phyloP scores from a whole-genome alignment of 1,140 invertebrate genomes.

The Drosophila kohkoa region DNA sequence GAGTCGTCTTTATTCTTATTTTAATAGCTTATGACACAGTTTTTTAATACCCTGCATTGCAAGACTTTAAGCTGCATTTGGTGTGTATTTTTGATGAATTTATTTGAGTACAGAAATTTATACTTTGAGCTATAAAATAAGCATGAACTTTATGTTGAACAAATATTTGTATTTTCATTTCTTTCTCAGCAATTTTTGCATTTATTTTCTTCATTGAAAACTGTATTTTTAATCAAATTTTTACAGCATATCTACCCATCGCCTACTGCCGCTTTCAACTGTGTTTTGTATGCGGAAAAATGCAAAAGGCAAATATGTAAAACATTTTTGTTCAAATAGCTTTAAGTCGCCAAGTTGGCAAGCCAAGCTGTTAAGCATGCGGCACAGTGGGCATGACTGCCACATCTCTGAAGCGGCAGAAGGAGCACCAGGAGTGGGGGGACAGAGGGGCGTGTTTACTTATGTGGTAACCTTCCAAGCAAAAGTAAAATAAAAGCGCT shows the following conservation, averaged over 20 bases:
- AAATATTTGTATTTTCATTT: slow-evolving; percentile 2
- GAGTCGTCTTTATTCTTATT: background rate
- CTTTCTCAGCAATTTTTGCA: background rate
- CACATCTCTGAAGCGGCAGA: too few relatives aligned
- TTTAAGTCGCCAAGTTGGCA: slow-evolving; percentile 60
- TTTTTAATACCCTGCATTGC: slow-evolving; percentile 33
- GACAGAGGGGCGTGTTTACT: slow-evolving; percentile 9
- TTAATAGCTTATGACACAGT: slow-evolving; percentile 8
- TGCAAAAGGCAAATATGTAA: slow-evolving; percentile 71
- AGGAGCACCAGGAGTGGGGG: background rate
- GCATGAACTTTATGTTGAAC: background rate
- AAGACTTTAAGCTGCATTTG: background rate
- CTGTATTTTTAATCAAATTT: background rate
- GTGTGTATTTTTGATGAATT: background rate
- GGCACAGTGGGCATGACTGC: slow-evolving; percentile 2
- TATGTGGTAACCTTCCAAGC: slow-evolving; percentile 28
- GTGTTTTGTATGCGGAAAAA: slow-evolving; percentile 32
- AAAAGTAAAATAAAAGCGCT: slow-evolving; percentile 20
- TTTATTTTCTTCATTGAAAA: too few relatives aligned
- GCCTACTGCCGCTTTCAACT: background rate
- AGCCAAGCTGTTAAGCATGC: slow-evolving; percentile 26
- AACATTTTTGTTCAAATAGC: slow-evolving; percentile 59
- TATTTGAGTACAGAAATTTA: background rate
- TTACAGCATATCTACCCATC: slow-evolving; percentile 10
- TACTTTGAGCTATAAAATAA: background rate